Evolutionary conservation across 2,888 invertebrate genomes (phyloP).

Genomic region (Acronicta alni): DNA sequence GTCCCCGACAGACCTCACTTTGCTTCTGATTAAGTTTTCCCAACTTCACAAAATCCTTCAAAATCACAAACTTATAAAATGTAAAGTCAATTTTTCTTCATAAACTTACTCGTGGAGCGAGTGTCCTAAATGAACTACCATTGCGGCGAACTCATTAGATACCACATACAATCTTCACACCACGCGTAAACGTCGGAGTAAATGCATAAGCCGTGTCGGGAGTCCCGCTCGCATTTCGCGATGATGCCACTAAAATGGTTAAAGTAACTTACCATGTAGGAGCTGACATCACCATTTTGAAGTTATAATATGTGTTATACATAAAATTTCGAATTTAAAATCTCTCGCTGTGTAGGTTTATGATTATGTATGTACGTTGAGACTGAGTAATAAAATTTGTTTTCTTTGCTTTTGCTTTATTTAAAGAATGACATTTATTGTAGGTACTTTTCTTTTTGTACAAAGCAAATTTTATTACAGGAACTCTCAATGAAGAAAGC

Average conservation of each 20-base stretch:
- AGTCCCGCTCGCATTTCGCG: conserved; percentile 31
- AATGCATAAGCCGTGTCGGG: conserved; percentile 53
- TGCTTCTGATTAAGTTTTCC: background rate
- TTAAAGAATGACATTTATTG: too few relatives aligned
- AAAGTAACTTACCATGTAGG: conserved; percentile 47
- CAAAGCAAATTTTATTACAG: too few relatives aligned
- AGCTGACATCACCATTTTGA: conserved; percentile 41
- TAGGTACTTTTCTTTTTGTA: too few relatives aligned
- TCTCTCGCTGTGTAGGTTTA: background rate
- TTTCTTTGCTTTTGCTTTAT: background rate
- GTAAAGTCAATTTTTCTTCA: conserved; percentile 44
- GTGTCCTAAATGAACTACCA: conserved; percentile 37
- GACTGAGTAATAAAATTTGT: conserved; percentile 1
- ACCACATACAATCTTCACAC: conserved; percentile 19
- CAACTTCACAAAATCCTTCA: background rate
- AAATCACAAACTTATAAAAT: conserved; percentile 24
- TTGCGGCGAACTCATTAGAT: conserved; percentile 41
- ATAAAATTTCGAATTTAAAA: conserved; percentile 3
- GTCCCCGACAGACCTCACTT: too few relatives aligned
- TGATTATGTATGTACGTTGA: too few relatives aligned
- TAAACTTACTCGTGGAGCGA: conserved; percentile 34
- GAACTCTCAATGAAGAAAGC: too few relatives aligned
- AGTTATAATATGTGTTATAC: conserved; percentile 26
- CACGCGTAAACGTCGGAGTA: conserved; percentile 28
- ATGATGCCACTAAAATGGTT: conserved; percentile 47